Conservation (phyloP, 2,888 invertebrate species). For the Acleris cristana region DNA sequence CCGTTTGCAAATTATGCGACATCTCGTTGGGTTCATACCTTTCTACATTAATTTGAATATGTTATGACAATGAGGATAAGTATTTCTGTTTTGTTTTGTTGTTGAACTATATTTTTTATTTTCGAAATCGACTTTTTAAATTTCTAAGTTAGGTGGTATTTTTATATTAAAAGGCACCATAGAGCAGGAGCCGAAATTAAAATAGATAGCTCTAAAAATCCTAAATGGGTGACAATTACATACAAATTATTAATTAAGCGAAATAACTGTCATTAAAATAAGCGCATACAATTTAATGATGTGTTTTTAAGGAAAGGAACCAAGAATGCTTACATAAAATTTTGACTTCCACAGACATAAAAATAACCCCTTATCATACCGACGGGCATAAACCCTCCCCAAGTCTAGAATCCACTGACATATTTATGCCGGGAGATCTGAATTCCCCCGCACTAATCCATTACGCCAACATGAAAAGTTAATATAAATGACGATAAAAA, state of each 20-base stretch:
- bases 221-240: no score
- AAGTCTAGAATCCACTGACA: slow-evolving; percentile 35
- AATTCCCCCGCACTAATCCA: slow-evolving; percentile 72
- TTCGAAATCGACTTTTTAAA: no score
- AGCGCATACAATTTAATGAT: no score
- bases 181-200: no score
- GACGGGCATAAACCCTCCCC: slow-evolving; percentile 27
- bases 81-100: slow-evolving; percentile 39
- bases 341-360: neutral
- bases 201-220: no score
- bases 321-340: no score
- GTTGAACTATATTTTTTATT: slow-evolving; percentile 7
- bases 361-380: neutral
- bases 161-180: no score
- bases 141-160: no score
- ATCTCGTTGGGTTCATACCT: slow-evolving; percentile 45
- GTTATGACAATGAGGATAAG: slow-evolving; percentile 50
- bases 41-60: slow-evolving; percentile 61
- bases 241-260: no score
- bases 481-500: slow-evolving; percentile 74
- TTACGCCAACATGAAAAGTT: slow-evolving; percentile 77
- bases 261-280: no score
- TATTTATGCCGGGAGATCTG: slow-evolving; percentile 34
- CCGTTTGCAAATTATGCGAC: slow-evolving; percentile 60
- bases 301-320: no score